Evolutionary conservation across 1,140 invertebrate genomes (phyloP).

Genomic region (Eupristina koningsbergeri): DNA sequence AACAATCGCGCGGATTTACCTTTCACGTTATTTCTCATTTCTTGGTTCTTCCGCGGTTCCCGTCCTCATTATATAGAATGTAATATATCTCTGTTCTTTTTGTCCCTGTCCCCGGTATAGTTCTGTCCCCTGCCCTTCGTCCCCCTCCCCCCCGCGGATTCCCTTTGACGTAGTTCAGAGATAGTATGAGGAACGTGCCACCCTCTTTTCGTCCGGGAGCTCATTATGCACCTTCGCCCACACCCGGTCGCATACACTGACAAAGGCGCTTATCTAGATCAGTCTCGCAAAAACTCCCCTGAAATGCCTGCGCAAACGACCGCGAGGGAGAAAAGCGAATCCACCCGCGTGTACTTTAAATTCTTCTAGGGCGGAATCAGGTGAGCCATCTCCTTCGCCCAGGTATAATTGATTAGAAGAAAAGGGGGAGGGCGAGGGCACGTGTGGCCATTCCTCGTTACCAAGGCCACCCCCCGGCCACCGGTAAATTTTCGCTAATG

Average conservation of each 20-base stretch:
- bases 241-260: background rate
- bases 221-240: constrained; percentile 25
- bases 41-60: background rate
- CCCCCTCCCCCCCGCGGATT: background rate
- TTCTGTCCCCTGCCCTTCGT: background rate
- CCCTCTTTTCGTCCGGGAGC: background rate
- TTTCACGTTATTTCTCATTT: constrained; percentile 41
- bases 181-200: background rate
- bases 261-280: constrained; percentile 39
- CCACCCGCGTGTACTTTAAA: background rate
- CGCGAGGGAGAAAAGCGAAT: background rate
- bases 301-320: background rate
- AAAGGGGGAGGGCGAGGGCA: background rate
- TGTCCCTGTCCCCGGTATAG: background rate
- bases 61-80: background rate
- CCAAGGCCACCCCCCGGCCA: background rate
- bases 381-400: background rate
- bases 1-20: no score
- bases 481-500: background rate
- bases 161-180: background rate
- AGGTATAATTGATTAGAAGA: constrained; percentile 38
- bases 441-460: background rate
- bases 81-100: background rate
- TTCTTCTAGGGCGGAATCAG: background rate
- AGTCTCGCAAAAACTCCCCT: background rate